A percentile compares a stretch with the other conserved stretches of the same genome.
Evolutionary conservation across 2,888 invertebrate genomes (phyloP).

Genomic region (Corbicula japonica): DNA sequence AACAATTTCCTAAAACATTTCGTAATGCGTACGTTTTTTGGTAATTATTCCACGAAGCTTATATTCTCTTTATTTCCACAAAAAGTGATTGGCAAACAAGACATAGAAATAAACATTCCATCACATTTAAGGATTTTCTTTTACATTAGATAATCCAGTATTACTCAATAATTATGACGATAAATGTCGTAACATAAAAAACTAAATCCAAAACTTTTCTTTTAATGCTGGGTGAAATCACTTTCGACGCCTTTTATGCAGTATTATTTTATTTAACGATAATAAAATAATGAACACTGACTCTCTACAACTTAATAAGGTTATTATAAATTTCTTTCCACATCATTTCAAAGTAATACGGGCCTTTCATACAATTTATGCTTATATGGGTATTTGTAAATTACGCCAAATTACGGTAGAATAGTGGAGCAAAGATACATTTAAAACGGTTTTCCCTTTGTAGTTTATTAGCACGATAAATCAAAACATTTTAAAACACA

Average conservation of each 20-base stretch:
- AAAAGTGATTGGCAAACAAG: too few species aligned
- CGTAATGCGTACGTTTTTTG: too few species aligned
- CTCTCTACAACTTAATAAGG: conserved; percentile 34
- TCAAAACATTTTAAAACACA: conserved; percentile 37
- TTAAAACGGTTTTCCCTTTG: conserved; percentile 42
- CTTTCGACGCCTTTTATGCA: conserved; percentile 26
- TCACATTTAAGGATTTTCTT: too few species aligned
- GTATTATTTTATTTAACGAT: conserved; percentile 57
- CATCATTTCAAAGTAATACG: conserved; percentile 52
- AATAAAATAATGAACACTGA: conserved; percentile 51
- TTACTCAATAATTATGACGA: background rate
- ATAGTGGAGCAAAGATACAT: conserved; percentile 37
- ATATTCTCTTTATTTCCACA: too few species aligned
- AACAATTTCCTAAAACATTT: too few species aligned
- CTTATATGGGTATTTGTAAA: conserved; percentile 66
- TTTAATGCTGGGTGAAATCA: background rate
- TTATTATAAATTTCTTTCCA: conserved; percentile 61
- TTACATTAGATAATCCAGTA: too few species aligned
- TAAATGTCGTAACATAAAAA: background rate
- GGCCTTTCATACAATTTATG: conserved; percentile 67
- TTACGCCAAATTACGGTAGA: conserved; percentile 54
- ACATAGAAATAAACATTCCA: too few species aligned
- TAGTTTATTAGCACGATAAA: conserved; percentile 48
- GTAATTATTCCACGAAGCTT: too few species aligned
- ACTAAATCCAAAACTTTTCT: conserved; percentile 1